Conservation (phyloP, 2,888 invertebrate species). For the Sepioteuthis lessoniana region DNA sequence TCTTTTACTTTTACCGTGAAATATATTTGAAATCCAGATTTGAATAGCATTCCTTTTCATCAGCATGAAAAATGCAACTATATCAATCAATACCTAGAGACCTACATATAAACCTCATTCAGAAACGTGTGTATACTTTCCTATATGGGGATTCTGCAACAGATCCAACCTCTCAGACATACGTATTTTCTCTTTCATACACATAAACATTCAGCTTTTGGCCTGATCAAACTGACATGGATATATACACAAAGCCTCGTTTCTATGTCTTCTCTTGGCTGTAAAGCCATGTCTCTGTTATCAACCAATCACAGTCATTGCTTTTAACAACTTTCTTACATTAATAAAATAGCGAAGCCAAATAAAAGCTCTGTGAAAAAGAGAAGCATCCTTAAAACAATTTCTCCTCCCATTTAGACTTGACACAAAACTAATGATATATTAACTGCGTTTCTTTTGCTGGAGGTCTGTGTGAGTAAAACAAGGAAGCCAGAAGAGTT, state of each 20-base stretch:
- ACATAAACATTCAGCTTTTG: not conserved
- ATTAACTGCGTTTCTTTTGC: not conserved
- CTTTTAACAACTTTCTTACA: not conserved
- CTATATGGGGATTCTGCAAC: no score
- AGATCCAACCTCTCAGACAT: not conserved
- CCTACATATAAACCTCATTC: no score
- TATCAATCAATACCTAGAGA: no score
- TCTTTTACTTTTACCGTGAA: no score
- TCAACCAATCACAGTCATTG: not conserved
- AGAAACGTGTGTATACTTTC: no score
- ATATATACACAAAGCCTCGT: not conserved
- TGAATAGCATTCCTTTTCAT: no score
- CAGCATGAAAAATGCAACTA: no score
- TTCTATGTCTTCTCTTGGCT: not conserved
- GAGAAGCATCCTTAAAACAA: slow-evolving; percentile 15
- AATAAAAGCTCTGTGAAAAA: not conserved
- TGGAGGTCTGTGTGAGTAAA: not conserved
- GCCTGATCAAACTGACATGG: not conserved
- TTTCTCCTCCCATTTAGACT: not conserved
- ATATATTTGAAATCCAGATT: no score
- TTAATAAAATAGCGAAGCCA: slow-evolving; percentile 8
- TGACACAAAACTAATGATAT: not conserved
- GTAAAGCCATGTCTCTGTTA: not conserved
- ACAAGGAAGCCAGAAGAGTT: not conserved
- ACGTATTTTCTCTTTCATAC: not conserved